Percentiles rank a stretch among this genome's conserved stretches.
phyloP scores from a whole-genome alignment of 2,797 vertebrate species.

The Todus mexicanus region DNA sequence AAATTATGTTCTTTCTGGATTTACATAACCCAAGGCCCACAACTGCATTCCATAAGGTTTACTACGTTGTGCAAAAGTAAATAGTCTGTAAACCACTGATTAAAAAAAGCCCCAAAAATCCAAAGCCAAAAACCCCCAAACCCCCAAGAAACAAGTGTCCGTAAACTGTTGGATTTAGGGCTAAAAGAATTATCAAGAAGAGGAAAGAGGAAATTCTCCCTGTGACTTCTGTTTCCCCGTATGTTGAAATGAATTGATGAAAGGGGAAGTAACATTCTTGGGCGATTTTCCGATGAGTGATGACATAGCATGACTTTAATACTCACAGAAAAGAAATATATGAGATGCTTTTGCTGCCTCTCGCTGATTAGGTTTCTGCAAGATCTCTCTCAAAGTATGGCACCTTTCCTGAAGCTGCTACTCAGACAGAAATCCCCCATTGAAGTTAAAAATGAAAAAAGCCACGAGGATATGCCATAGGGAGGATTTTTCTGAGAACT shows the following conservation, averaged over 20 bases:
- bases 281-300: not conserved
- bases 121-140: not conserved
- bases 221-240: not conserved
- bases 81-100: fast-evolving
- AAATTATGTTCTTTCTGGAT: not conserved
- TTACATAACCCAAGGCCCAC: not conserved
- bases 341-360: not conserved
- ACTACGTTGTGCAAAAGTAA: not conserved
- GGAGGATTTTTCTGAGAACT: not conserved
- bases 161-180: not conserved
- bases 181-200: not conserved
- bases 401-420: not conserved
- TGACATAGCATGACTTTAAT: not conserved
- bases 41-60: not conserved
- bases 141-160: not conserved
- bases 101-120: not conserved
- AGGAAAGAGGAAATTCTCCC: not conserved
- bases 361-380: not conserved
- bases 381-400: not conserved
- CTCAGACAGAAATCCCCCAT: not conserved
- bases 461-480: fast-evolving
- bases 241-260: not conserved
- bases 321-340: not conserved
- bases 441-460: not conserved
- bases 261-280: not conserved